These are phyloP conservation scores for Hirtodrosophila cameraria DNA, from an alignment of 2,888 invertebrate genomes.

Conservation along the genomic window DNA sequence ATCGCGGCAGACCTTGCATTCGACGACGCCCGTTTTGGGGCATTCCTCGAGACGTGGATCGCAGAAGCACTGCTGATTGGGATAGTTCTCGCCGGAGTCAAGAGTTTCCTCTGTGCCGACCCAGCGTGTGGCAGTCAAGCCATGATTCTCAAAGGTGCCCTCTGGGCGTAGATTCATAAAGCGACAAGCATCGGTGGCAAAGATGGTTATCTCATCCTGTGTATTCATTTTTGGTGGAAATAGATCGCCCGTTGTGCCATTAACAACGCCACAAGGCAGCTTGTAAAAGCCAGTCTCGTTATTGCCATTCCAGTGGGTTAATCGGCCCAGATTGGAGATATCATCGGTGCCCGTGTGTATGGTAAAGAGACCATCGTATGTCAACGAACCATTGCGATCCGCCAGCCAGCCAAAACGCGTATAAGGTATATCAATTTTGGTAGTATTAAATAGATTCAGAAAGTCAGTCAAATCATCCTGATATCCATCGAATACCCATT, in stretches of 20 bases:
- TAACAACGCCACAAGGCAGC: slow-evolving; percentile 88
- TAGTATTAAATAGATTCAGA: slow-evolving; percentile 85
- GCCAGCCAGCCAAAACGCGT: slow-evolving; percentile 94
- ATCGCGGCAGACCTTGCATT: slow-evolving; percentile 90
- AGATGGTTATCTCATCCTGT: slow-evolving; percentile 87
- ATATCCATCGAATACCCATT: slow-evolving; percentile 93
- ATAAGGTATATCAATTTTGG: slow-evolving; percentile 86
- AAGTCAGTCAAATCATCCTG: slow-evolving; percentile 88
- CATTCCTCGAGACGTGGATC: slow-evolving; percentile 85
- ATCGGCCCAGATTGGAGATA: slow-evolving; percentile 87
- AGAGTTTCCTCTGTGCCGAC: slow-evolving; percentile 87
- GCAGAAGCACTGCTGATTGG: slow-evolving; percentile 89
- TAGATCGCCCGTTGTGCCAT: slow-evolving; percentile 91
- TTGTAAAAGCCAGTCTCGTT: slow-evolving; percentile 86
- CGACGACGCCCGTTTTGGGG: slow-evolving; percentile 87
- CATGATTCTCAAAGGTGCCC: slow-evolving; percentile 58
- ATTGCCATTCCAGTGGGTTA: slow-evolving; percentile 89
- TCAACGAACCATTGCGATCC: slow-evolving; percentile 90
- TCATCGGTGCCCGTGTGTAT: slow-evolving; percentile 90
- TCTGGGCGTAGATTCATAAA: slow-evolving; percentile 84
- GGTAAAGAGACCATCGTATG: slow-evolving; percentile 91
- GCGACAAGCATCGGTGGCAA: slow-evolving; percentile 92
- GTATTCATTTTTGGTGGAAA: slow-evolving; percentile 88
- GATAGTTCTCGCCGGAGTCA: slow-evolving; percentile 88
- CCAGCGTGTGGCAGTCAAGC: slow-evolving; percentile 80